Conservation (phyloP, 1,140 invertebrate species). For the Cryptotermes secundus region DNA sequence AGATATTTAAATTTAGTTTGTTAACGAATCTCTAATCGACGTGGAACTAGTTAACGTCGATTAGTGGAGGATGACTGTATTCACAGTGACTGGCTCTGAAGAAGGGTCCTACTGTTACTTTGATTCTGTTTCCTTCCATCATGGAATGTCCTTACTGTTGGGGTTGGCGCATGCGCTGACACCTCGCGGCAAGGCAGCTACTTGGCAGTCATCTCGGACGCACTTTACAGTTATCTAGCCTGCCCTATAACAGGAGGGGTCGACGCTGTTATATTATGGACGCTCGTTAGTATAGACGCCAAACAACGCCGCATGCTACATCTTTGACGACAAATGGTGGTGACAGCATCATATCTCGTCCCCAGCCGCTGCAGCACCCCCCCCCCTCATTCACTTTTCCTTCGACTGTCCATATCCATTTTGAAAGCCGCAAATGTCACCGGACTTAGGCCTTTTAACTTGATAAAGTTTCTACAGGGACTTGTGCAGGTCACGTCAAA, state of each 20-base stretch:
- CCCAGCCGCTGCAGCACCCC: neutral
- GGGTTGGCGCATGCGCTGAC: no score
- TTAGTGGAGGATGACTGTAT: no score
- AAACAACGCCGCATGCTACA: neutral
- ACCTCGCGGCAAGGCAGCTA: neutral
- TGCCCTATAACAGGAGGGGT: neutral
- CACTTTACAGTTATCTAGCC: neutral
- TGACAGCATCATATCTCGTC: slow-evolving; percentile 9
- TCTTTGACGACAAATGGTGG: neutral
- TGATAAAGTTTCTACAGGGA: neutral
- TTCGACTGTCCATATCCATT: slow-evolving; percentile 18
- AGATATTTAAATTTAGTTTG: no score
- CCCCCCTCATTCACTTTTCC: neutral
- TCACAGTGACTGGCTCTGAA: no score
- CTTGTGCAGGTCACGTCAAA: neutral
- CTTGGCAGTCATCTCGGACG: neutral
- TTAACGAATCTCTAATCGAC: no score
- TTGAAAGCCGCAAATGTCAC: neutral
- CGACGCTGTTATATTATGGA: neutral
- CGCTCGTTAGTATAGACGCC: slow-evolving; percentile 9
- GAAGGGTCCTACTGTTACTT: no score
- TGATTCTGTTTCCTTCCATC: no score
- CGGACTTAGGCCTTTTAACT: neutral
- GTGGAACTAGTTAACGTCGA: no score
- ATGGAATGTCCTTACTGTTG: no score